Evolutionary conservation across 2,888 invertebrate genomes (phyloP).

Genomic region (Tetheella fluctuosa): DNA sequence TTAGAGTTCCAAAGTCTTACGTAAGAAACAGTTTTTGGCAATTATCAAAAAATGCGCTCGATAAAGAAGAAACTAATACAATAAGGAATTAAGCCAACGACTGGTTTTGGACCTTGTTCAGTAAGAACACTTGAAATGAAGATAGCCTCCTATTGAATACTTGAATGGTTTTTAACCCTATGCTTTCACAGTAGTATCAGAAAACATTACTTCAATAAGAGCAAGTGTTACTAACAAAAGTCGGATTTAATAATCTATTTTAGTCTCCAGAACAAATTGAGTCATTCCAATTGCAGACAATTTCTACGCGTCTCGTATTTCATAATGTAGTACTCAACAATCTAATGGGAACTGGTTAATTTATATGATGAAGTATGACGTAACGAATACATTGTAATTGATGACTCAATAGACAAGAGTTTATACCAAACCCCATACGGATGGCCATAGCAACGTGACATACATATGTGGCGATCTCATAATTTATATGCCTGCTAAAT

Average conservation of each 20-base stretch:
- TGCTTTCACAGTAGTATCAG: slow-evolving; percentile 3
- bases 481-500: neutral
- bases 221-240: neutral
- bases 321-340: slow-evolving; percentile 22
- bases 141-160: neutral
- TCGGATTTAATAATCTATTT: slow-evolving; percentile 1
- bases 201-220: neutral
- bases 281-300: slow-evolving; percentile 2
- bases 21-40: too few relatives aligned
- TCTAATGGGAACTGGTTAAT: slow-evolving; percentile 37
- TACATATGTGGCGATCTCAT: slow-evolving; percentile 11
- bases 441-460: slow-evolving; percentile 41
- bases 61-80: neutral
- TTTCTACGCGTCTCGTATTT: slow-evolving; percentile 21
- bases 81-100: neutral
- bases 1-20: too few relatives aligned
- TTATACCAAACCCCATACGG: slow-evolving; percentile 39
- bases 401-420: slow-evolving; percentile 40
- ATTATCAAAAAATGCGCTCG: neutral
- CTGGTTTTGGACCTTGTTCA: neutral
- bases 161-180: neutral
- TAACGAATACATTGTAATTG: slow-evolving; percentile 35
- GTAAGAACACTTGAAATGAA: neutral
- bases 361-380: slow-evolving; percentile 39
- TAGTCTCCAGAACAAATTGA: slow-evolving; percentile 4